Evolutionary conservation across 1,140 invertebrate species (phyloP).

Genomic region (roundworm (Caenorhabditis elegans)): WBcel235 BX284603.4:10213501-10214000

Average conservation of each 20-base stretch:
- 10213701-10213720: constrained; percentile 44
- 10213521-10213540: constrained; percentile 44
- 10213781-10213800: constrained; percentile 46
- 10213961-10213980: constrained; percentile 45
- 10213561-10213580: constrained; percentile 33
- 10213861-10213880: no score
- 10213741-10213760: constrained; percentile 47
- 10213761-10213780: constrained; percentile 45
- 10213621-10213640: no score
- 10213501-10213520: constrained; percentile 45
- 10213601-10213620: not conserved
- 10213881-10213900: no score
- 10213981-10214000: constrained; percentile 45
- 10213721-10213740: constrained; percentile 43
- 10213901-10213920: not conserved
- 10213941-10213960: not conserved
- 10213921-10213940: no score
- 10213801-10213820: constrained; percentile 28
- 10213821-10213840: no score
- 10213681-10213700: constrained; percentile 46
- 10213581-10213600: constrained; percentile 12
- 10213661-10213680: constrained; percentile 44
- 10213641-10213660: not conserved
- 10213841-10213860: no score
- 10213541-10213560: constrained; percentile 43